Base-by-base conservation (phyloP, 2,888 invertebrate species). In the Spatulosminthurus flaviceps region DNA sequence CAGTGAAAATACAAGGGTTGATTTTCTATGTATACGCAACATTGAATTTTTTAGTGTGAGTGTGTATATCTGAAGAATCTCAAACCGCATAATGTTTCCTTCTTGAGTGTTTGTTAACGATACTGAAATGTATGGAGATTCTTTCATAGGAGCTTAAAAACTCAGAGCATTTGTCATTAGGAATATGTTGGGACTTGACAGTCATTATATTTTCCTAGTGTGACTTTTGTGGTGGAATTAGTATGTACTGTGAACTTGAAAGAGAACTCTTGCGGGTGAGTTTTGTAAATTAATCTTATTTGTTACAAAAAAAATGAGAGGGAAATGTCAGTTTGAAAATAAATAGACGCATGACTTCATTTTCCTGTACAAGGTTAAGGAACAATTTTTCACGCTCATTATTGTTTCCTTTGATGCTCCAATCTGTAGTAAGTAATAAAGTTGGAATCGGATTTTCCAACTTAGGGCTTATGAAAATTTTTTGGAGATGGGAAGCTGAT, bases 341-440 rank as follows among this genome's bases (percentile, higher is more conserved):
- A 67, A 67, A 67, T 67, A 67, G 29, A 67, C 13, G 19, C 28
- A 67, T 28, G 67, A 67, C 67, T 67, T 1, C 67, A 67, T n/a
- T 24, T 26, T 19, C n/a, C 19, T 67, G 67, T 28, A 67, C 67
- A 67, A 67, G 67, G 67, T 67, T 67, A 67, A 26, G 29, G 28
- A 67, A 67, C 67, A 29, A 67, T 67, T 67, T 67, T 67, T 67
- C 28, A 67, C 16, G 29, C 29, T 29, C 11, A 9, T 24, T 19
- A 16, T 26, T n/a, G 13, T 64, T 64, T 64, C 29, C 29, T 67
- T n/a, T n/a, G n/a, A n/a, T n/a, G n/a, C n/a, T n/a, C n/a, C n/a
- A n/a, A n/a, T n/a, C n/a, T n/a, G n/a, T n/a, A n/a, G n/a, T n/a
- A n/a, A n/a, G n/a, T n/a, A n/a, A n/a, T n/a, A n/a, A n/a, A n/a